Conservation (phyloP, 2,888 invertebrate species). For the Clitarchus hookeri region DNA sequence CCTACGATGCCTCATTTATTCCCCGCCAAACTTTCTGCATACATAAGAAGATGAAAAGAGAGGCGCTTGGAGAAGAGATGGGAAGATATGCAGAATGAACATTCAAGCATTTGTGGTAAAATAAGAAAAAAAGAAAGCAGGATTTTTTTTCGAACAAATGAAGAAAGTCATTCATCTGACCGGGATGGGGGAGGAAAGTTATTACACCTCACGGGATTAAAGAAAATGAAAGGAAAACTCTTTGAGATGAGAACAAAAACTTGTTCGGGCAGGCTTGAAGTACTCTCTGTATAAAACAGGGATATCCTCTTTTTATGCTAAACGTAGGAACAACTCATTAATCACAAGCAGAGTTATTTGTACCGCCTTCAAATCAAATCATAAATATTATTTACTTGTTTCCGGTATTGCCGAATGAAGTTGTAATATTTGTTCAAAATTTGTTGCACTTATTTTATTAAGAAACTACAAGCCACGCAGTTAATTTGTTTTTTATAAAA, state of each 20-base stretch:
- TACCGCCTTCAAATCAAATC: too few relatives aligned
- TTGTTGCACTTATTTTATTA: too few relatives aligned
- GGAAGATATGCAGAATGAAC: slow-evolving; percentile 19
- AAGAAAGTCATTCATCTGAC: slow-evolving; percentile 28
- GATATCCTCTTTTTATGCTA: background rate
- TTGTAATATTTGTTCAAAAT: too few relatives aligned
- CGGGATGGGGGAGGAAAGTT: background rate
- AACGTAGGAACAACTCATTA: background rate
- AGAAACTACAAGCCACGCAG: too few relatives aligned
- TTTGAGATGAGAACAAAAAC: slow-evolving; percentile 4
- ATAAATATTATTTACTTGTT: too few relatives aligned
- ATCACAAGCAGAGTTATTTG: background rate
- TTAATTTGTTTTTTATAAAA: too few relatives aligned
- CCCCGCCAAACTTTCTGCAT: slow-evolving; percentile 19
- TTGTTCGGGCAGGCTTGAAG: background rate
- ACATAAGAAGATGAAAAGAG: slow-evolving; percentile 20
- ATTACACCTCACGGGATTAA: slow-evolving; percentile 17
- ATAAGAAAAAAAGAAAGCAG: background rate
- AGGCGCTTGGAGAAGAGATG: background rate
- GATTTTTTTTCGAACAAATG: slow-evolving; percentile 17
- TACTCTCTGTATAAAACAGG: background rate
- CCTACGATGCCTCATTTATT: slow-evolving; percentile 22
- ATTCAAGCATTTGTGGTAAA: slow-evolving; percentile 10
- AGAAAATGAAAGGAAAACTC: slow-evolving; percentile 20
- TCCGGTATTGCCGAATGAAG: too few relatives aligned